Evolutionary conservation across 2,888 invertebrate species (phyloP), one percentile per base, ranked within the genome.

Genomic region (Volucella bombylans): DNA sequence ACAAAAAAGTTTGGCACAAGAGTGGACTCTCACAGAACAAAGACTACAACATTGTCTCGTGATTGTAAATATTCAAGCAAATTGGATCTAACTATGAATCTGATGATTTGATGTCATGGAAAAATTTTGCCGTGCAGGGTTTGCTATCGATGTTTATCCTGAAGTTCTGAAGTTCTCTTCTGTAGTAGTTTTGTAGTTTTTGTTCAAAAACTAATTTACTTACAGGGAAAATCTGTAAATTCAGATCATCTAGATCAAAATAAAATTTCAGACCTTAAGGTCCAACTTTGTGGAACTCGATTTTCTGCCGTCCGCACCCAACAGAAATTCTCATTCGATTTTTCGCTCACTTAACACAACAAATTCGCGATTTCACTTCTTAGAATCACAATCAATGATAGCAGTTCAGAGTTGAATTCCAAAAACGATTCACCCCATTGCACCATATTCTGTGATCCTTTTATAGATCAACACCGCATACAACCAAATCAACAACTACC

Each of bases 371-470:
- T 45, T 45, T 23, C 23, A 62, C 62, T 9, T 38, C 18, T 38
- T 18, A 72, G 45, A 64, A 62, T 45, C 54, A 18, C 54, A 72
- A 62, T 62, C 62, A 62, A 54, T 43, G 41, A 43, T 31, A 71
- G 8, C 61, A 71, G 14, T 50, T 43, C 14, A 6, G 12, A 10
- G 8, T 45, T 45, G 3, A 52, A 61, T 45, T 43, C 31, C 41
- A 14, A 62, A 76, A 23, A 39, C 31, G 57, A 59, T 67, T 69
- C 73, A 83, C 64, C 80, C 81, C 72, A 76, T 77, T 85, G 81
- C 81, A 85, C 81, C 68, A 85, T 49, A 85, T 85, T 81, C 52
- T 57, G 45, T 31, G 52, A 77, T 81, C 85, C 85, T 83, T 80
- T 83, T 83, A 79, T 80, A 83, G 74, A 77, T 18, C 77, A 73